A percentile compares a stretch with the other conserved stretches of the same genome.
These are phyloP conservation scores for Lampropteryx suffumata DNA, from an alignment of 2,888 invertebrate species.

Conservation along the genomic window DNA sequence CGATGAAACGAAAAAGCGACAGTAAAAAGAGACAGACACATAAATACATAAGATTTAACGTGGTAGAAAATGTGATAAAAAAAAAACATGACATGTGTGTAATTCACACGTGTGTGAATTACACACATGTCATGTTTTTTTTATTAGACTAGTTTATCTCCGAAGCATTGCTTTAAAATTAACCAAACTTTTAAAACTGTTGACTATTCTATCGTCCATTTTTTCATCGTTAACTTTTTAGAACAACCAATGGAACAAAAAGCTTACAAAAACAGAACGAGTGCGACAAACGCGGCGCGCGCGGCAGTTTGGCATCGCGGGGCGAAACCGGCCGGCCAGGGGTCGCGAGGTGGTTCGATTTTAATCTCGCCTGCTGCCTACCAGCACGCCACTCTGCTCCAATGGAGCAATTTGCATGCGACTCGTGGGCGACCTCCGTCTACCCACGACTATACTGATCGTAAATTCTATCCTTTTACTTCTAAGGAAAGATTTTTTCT, in stretches of 20 bases:
- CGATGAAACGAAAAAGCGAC: no score
- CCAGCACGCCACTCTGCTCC: conserved; percentile 59
- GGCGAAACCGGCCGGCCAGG: conserved; percentile 35
- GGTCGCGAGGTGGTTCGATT: conserved; percentile 62
- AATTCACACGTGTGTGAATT: no score
- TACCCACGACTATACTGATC: conserved; percentile 76
- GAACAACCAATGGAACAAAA: conserved; percentile 20
- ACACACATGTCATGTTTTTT: no score
- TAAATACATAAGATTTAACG: no score
- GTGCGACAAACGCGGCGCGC: conserved; percentile 7
- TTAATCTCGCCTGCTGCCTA: conserved; percentile 60
- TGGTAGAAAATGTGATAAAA: no score
- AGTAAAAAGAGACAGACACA: no score
- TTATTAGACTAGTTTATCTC: no score
- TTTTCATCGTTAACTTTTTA: conserved; percentile 20
- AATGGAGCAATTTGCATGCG: conserved; percentile 80
- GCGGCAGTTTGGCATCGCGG: conserved; percentile 24
- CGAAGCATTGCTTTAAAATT: no score
- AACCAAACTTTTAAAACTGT: no score
- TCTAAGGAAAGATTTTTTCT: conserved; percentile 70
- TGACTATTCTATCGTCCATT: no score
- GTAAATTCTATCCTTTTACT: conserved; percentile 81
- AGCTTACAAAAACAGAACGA: conserved; percentile 13
- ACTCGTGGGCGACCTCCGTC: conserved; percentile 72
- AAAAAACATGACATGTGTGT: no score